Evolutionary conservation across 2,113 vertebrate genomes (phyloP).

Genomic region (Accipiter cooperii): DNA sequence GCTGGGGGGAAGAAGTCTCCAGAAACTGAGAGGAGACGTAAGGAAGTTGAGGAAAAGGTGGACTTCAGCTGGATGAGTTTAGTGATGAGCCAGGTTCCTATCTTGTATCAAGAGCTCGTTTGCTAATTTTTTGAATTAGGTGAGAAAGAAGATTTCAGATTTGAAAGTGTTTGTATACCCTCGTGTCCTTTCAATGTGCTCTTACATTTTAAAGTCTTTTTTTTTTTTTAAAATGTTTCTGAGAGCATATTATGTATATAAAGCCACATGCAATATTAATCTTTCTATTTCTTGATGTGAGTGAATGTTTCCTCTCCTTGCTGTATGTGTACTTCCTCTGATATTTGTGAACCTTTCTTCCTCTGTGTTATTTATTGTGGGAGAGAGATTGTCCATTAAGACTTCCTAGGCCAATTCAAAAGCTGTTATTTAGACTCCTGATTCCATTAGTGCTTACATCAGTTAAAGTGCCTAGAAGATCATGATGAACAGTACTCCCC

Average conservation of each 20-base stretch:
- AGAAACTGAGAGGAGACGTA: background rate
- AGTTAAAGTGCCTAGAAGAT: conserved; percentile 37
- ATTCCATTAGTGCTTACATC: conserved; percentile 39
- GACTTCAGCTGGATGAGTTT: background rate
- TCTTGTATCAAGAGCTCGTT: background rate
- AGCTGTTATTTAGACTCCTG: conserved; percentile 26
- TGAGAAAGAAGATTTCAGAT: background rate
- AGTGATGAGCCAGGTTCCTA: background rate
- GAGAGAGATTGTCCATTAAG: background rate
- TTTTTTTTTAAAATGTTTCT: background rate
- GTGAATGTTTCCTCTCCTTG: background rate
- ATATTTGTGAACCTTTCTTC: background rate
- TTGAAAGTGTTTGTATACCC: background rate
- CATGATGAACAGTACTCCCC: background rate
- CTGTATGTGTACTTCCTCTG: background rate
- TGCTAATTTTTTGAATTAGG: background rate
- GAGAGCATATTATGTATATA: background rate
- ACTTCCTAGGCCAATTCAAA: conserved; percentile 20
- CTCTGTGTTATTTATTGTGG: background rate
- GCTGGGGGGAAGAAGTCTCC: background rate
- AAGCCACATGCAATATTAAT: background rate
- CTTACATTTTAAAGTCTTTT: background rate
- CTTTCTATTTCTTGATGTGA: background rate
- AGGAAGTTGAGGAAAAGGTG: background rate
- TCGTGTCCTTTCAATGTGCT: background rate